Base-by-base conservation (phyloP, 2,113 vertebrate genomes). In the Leptobrachium leishanense region DNA sequence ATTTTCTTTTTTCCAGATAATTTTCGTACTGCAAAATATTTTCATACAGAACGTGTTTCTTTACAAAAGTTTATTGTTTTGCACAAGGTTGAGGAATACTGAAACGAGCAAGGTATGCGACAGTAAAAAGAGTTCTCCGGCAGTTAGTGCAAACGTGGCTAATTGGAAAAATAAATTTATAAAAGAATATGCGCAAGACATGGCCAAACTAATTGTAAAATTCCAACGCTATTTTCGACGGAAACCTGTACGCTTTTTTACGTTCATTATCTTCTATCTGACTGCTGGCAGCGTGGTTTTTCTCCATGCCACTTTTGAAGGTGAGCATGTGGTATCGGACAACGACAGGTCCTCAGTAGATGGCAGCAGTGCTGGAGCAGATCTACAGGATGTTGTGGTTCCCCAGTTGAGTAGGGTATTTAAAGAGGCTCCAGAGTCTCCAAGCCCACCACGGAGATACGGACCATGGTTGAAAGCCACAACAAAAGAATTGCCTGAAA, bases 191-290 rank as follows among this genome's bases (percentile, higher is more conserved):
- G 91, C 86, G 74, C 87, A 84, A 13, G 85, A 90, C 87, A 99
- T 99, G 97, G 96, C 94, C 90, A 96, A 95, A 84, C 85, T 96
- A 83, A 87, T 95, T 91, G 87, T 96, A 68, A 98, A 94, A 84
- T 93, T 98, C 87, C 97, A 98, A 86, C 93, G 96, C 71, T 98
- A 94, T 82, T 96, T 98, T 86, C 93, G 94, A 82, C 89, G 96
- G 75, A 97, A 91, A 79, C 97, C 97, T 0, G 82, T 98, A 62
- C 93, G 96, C 6, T 97, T 98, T 90, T 95, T 98, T 83, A 95
- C 95, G 1, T 92, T 99, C 85, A 92, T 98, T 86, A 93, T 95
- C 13, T 91, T 99, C 71, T 99, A 99, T 90, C 87, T 98, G 90
- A 95, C 92, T 0, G 97, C 97, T 0, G 97, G 97, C 15, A 98